These are phyloP conservation scores for Conomelus anceps DNA, from an alignment of 2,888 invertebrate genomes.

Conservation along the genomic window DNA sequence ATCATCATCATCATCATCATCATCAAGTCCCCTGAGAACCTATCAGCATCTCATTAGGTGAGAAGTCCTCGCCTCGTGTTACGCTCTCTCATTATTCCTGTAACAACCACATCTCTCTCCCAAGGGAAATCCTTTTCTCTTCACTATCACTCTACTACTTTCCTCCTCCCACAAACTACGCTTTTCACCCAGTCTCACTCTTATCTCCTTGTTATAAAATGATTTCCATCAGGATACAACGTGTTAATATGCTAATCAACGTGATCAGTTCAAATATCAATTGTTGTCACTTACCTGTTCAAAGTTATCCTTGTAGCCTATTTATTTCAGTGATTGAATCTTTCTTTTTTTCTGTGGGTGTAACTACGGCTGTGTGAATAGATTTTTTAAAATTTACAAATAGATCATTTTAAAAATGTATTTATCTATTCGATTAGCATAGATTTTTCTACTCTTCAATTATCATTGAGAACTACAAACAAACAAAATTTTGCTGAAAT, in stretches of 20 bases:
- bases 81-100: slow-evolving; percentile 11
- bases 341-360: background rate
- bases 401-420: too few relatives aligned
- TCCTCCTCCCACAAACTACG: background rate
- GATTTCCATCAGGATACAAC: background rate
- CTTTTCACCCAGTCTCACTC: too few relatives aligned
- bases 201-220: background rate
- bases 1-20: too few relatives aligned
- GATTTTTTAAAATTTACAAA: background rate
- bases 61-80: slow-evolving; percentile 13
- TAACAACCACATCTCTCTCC: slow-evolving; percentile 3
- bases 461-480: too few relatives aligned
- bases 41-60: slow-evolving; percentile 21
- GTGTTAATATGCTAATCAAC: background rate
- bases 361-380: background rate
- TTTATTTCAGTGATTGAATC: background rate
- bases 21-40: slow-evolving; percentile 11
- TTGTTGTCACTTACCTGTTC: background rate
- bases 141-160: background rate
- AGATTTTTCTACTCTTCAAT: too few relatives aligned
- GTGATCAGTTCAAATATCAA: background rate
- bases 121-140: background rate
- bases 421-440: too few relatives aligned
- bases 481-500: too few relatives aligned
- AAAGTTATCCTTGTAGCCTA: background rate